phyloP scores from a whole-genome alignment of 2,797 vertebrate genomes.

The Propithecus perrieri region DNA sequence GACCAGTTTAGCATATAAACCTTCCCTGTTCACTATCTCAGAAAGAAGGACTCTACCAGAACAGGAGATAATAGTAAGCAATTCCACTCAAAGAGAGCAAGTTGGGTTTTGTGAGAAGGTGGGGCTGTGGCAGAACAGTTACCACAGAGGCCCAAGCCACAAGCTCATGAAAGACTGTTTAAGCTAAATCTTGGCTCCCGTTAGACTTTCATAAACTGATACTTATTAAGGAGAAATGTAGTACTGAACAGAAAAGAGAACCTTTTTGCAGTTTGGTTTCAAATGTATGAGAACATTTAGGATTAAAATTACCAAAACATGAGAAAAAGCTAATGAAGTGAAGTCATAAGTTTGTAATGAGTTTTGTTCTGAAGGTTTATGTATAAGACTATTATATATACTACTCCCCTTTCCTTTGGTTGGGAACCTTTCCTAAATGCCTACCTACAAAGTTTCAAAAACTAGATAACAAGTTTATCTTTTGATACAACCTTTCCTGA shows the following conservation, averaged over 20 bases:
- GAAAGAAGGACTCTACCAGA: conserved; percentile 10
- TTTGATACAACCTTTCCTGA: conserved; percentile 49
- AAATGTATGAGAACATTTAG: conserved; percentile 45
- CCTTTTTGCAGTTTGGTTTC: conserved; percentile 31
- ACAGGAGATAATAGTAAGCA: not conserved
- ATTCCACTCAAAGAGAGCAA: conserved; percentile 36
- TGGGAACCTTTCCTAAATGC: conserved; percentile 39
- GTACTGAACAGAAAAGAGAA: conserved; percentile 47
- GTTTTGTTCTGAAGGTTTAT: not conserved
- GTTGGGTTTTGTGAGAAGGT: not conserved
- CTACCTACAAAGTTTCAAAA: conserved; percentile 27
- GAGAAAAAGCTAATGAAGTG: conserved; percentile 8
- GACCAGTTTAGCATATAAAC: conserved; percentile 9
- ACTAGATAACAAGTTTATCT: conserved; percentile 37
- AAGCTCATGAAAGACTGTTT: conserved; percentile 51
- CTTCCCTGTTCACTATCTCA: not conserved
- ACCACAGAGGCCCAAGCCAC: not conserved
- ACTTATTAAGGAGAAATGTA: conserved; percentile 49
- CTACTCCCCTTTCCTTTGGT: conserved; percentile 11
- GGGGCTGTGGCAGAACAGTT: not conserved
- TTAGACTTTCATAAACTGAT: conserved; percentile 17
- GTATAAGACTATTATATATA: not conserved
- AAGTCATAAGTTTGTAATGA: not conserved
- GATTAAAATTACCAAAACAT: conserved; percentile 38
- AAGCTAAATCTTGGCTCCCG: conserved; percentile 12